Base-by-base conservation (phyloP, 2,113 vertebrate species). In the Rana temporaria region DNA sequence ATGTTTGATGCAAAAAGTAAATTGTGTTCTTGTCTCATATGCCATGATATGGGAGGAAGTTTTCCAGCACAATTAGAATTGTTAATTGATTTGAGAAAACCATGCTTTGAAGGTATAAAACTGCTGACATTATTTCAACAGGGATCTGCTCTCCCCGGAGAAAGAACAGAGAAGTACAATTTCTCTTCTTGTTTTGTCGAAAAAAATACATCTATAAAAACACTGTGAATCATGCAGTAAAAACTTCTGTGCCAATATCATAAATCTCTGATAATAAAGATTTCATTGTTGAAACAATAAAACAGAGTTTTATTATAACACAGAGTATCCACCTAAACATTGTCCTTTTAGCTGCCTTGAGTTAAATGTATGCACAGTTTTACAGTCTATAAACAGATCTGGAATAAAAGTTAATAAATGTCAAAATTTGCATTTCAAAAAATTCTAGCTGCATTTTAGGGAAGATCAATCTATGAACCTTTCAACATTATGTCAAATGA, bases 381-480 rank as follows among this genome's bases (percentile, higher is more conserved):
- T 98, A 98, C 96, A 98, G 97, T 99, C 97, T 96, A 99, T 98
- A 99, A 99, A 98, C 97, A 97, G 92, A 97, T 98, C 95, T 93
- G 92, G 95, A 98, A 98, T 98, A 98, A 98, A 99, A 98, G 96
- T 99, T 99, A 98, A 98, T 98, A 99, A 99, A 99, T 99, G 98
- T 99, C 98, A 99, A 96, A 96, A 99, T 99, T 99, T 98, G 97
- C 97, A 99, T 99, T 98, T 94, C 94, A 94, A 95, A 94, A 96
- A 94, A 95, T 95, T 95, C 94, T 95, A 90, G 94, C 94, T 96
- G 94, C 95, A 95, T 97, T 98, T 98, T 96, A 95, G 94, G 96
- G 98, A 99, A 99, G 98, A 99, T 99, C 97, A 99, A 99, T 99
- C 97, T 97, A 97, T 97, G 97, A 99, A 98, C 97, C 97, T 98